Base-by-base conservation (phyloP, 2,888 invertebrate genomes). In the Caenorhabditis angaria region DNA sequence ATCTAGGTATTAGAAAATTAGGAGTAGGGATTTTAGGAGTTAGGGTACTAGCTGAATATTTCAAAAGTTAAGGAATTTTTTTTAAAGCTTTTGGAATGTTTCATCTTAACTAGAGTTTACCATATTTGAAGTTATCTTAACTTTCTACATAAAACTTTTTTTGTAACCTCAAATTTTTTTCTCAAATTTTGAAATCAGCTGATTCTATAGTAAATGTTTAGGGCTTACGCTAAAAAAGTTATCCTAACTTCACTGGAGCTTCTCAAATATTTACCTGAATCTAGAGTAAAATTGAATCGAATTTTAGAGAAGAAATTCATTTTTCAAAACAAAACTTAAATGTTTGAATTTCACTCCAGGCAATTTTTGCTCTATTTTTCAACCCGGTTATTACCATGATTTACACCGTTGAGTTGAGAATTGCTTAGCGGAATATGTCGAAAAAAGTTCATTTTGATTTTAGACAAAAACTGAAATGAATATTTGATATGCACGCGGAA, bases 401-500 rank as follows among this genome's bases (percentile, higher is more conserved):
- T 85, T 67, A 84, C 83, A 48, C 81, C 82, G 28, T 80, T 69
- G 22, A 85, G 68, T 41, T 80, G 78, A 2, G 83, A 83, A 61
- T 85, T 75, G 55, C 65, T 62, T 35, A 85, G 70, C 0, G 85
- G 85, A 76, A 85, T 85, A 66, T 84, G 85, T 25, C 81, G 83
- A 61, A 85, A 85, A 56, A 83, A 79, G 72, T 85, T 84, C 72
- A 78, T 78, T 22, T 20, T 54, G 5, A 10, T 22, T 51, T 22
- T 22, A 51, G 22, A 18, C n/a, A 51, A 51, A 8, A 22, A 51
- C 24, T 51, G 22, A 18, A 8, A 51, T 20, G 12, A 51, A 51
- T 8, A 24, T 51, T 1, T 24, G 51, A 51, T 51, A 24, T 50
- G 50, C 24, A 24, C 22, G 27, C n/a, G n/a, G n/a, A n/a, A n/a